Percentiles rank a stretch among this genome's conserved stretches.
These are phyloP conservation scores for Hydrophis major DNA, from an alignment of 2,797 vertebrate genomes.

Conservation along the genomic window DNA sequence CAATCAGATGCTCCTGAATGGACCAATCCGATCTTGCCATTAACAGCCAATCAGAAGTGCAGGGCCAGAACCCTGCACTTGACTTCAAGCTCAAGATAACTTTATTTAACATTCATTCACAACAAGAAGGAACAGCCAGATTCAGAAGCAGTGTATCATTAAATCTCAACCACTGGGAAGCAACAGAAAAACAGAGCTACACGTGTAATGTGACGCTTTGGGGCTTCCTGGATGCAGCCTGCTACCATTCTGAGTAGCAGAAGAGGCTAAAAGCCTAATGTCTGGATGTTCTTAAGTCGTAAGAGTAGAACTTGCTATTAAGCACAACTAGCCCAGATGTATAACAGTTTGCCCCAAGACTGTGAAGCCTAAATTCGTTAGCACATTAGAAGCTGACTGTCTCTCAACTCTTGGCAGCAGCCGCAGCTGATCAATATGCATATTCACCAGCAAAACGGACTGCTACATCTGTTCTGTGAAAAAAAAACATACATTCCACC, in stretches of 20 bases:
- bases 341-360: constrained; percentile 45
- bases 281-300: neutral
- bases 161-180: neutral
- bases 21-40: no score
- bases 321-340: fast-evolving
- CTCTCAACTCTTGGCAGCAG: constrained; percentile 70
- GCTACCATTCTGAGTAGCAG: neutral
- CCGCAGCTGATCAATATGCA: constrained; percentile 82
- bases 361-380: constrained; percentile 55
- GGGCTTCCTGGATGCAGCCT: neutral
- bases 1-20: no score
- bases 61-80: no score
- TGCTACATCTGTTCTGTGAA: constrained; percentile 85
- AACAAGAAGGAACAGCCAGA: neutral
- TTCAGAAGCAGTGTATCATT: neutral
- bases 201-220: no score
- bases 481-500: constrained; percentile 83
- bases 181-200: neutral
- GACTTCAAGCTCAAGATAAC: no score
- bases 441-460: constrained; percentile 79
- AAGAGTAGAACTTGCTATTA: neutral
- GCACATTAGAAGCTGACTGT: constrained; percentile 61
- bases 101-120: no score
- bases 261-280: neutral
- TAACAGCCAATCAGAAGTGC: no score